A percentile compares a stretch with the other conserved stretches of the same genome.
Conservation (phyloP, 2,888 invertebrate species). For the Lithodes maja region DNA sequence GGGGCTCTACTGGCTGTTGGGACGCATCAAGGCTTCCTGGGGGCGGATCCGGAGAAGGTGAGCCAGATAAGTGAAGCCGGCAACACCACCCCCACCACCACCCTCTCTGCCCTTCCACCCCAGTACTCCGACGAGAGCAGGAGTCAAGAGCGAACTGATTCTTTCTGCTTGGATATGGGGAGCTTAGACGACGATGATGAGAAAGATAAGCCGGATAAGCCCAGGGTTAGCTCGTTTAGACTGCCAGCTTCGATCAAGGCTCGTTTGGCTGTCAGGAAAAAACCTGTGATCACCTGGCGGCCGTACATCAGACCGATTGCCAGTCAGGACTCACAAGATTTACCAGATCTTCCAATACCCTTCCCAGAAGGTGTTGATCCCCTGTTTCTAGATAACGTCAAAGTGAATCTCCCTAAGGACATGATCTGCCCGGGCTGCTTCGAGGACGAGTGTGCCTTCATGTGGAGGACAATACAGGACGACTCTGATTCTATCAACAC, state of each 20-base stretch:
- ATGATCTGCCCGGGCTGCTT: slow-evolving; percentile 33
- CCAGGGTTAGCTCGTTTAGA: slow-evolving; percentile 23
- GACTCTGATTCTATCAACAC: slow-evolving; percentile 49
- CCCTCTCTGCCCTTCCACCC: neutral
- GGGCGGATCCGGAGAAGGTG: slow-evolving; percentile 63
- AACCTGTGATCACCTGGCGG: slow-evolving; percentile 69
- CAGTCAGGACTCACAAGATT: neutral
- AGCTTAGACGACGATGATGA: slow-evolving; percentile 24
- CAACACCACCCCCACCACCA: neutral
- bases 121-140: neutral
- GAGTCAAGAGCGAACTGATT: neutral
- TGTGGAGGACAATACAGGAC: slow-evolving; percentile 70
- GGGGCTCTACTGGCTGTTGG: slow-evolving; percentile 68
- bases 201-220: neutral
- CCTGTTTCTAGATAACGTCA: slow-evolving; percentile 36
- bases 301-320: slow-evolving; percentile 54
- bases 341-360: neutral
- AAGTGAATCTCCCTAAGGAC: slow-evolving; percentile 21
- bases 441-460: slow-evolving; percentile 70
- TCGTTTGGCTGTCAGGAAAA: slow-evolving; percentile 58
- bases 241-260: slow-evolving; percentile 65
- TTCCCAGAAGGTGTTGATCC: slow-evolving; percentile 24
- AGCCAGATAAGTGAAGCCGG: slow-evolving; percentile 30
- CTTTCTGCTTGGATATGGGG: slow-evolving; percentile 43
- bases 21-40: slow-evolving; percentile 69